Base-by-base conservation (phyloP, 2,888 invertebrate genomes). In the Pyrgus malvae region DNA sequence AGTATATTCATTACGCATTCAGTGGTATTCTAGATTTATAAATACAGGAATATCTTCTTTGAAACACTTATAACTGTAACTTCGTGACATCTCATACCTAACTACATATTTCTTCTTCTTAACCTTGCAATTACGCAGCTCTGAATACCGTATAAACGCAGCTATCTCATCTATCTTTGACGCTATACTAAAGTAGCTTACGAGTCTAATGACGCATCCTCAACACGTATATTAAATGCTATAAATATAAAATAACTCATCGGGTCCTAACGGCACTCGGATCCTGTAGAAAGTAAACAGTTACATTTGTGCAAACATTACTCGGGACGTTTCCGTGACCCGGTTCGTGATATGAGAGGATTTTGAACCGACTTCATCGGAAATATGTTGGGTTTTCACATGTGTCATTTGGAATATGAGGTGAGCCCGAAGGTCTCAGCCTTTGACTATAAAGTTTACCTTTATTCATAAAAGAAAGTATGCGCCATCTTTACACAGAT, bases 281-380 rank as follows among this genome's bases (percentile, higher is more conserved):
- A 70, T 74, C 70, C 72, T 72, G 69, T 59, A 61, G 63, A 67
- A 63, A 65, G 61, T 63, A 65, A 67, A 67, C 68, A 58, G 65
- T 63, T 65, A 69, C 79, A 82, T 71, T 77, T 81, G 78, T 76
- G 61, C 67, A 80, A 80, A 79, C 72, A 72, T 50, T 60, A 55
- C 59, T 57, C 54, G 61, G 65, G 68, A 72, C 68, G 69, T 66
- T 70, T 69, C 63, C 58, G 63, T 66, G 74, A 54, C 76, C 74
- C 63, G 70, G 66, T 69, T 77, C 49, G 19, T 48, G 9, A 8
- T 27, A 29, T 42, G 57, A 55, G 60, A 9, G 56, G 57, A 61
- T 57, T 65, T 56, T 53, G 40, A 42, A 58, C 55, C 54, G 58
- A 44, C 31, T 25, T 8, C n/a, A 9, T 2, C 17, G 48, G 17